phyloP scores from a whole-genome alignment of 2,113 vertebrate species.

The Elgaria multicarinata region DNA sequence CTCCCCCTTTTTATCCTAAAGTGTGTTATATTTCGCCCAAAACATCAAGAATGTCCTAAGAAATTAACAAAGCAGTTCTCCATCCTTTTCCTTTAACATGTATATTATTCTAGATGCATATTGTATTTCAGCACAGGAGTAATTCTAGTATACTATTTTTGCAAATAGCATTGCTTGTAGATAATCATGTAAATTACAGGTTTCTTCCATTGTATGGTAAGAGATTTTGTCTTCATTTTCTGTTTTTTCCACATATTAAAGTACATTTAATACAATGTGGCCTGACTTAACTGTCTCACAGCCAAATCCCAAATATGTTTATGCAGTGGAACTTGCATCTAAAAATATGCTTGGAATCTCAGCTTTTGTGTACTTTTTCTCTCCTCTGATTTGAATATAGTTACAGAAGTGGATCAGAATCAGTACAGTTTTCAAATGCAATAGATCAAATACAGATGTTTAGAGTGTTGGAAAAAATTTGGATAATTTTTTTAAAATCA shows the following conservation, averaged over 20 bases:
- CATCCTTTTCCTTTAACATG: not conserved
- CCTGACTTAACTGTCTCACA: not conserved
- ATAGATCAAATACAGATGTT: not conserved
- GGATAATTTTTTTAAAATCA: not conserved
- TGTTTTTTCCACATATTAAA: not conserved
- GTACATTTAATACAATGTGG: not conserved
- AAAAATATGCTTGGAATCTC: not conserved
- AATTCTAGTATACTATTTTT: constrained; percentile 36
- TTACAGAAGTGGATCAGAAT: not conserved
- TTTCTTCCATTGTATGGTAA: constrained; percentile 25
- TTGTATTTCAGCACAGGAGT: constrained; percentile 27
- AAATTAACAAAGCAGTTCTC: not conserved
- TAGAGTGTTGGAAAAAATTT: not conserved
- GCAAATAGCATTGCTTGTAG: constrained; percentile 39
- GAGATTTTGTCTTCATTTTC: constrained; percentile 19
- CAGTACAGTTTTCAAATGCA: not conserved
- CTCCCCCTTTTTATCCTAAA: not conserved
- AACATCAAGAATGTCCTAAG: not conserved
- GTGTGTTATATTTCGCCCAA: not conserved
- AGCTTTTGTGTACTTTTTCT: not conserved
- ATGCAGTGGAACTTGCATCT: not conserved
- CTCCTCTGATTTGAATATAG: not conserved
- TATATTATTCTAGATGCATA: constrained; percentile 30
- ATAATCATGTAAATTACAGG: constrained; percentile 48
- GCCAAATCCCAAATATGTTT: not conserved